These are phyloP conservation scores for Forbesichthys agassizii DNA, from an alignment of 2,113 vertebrate species.

Conservation along the genomic window DNA sequence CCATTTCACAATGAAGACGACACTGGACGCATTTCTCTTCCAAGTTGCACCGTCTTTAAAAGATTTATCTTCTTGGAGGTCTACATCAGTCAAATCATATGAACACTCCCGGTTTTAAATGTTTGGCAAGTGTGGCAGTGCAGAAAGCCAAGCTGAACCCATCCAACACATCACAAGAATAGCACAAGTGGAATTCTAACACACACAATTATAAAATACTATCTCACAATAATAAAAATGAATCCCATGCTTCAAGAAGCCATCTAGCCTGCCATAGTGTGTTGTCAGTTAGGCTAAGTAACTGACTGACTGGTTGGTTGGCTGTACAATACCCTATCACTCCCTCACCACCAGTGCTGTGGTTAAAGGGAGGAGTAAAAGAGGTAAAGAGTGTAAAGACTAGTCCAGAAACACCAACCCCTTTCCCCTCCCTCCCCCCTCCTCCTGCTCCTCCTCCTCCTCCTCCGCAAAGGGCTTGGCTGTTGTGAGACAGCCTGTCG, in stretches of 20 bases:
- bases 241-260: neutral
- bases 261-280: neutral
- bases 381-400: conserved; percentile 48
- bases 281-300: conserved; percentile 18
- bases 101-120: conserved; percentile 6
- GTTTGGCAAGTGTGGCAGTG: conserved; percentile 10
- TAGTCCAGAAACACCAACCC: neutral
- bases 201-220: neutral
- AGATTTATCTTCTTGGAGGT: conserved; percentile 22
- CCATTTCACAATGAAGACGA: neutral
- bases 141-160: conserved; percentile 13
- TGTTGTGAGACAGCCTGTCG: conserved; percentile 33
- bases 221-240: no score
- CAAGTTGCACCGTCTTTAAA: conserved; percentile 42
- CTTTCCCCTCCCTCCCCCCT: neutral
- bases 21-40: conserved; percentile 12
- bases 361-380: conserved; percentile 54
- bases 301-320: conserved; percentile 22
- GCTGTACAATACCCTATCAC: conserved; percentile 37
- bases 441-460: neutral
- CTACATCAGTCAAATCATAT: conserved; percentile 26
- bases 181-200: conserved; percentile 14
- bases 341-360: conserved; percentile 40
- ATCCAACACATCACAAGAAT: conserved; percentile 4
- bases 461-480: conserved; percentile 8